Percentiles rank a stretch among this genome's conserved stretches.
Conservation (phyloP, 2,113 vertebrate genomes). For the Rhinopithecus roxellana region DNA sequence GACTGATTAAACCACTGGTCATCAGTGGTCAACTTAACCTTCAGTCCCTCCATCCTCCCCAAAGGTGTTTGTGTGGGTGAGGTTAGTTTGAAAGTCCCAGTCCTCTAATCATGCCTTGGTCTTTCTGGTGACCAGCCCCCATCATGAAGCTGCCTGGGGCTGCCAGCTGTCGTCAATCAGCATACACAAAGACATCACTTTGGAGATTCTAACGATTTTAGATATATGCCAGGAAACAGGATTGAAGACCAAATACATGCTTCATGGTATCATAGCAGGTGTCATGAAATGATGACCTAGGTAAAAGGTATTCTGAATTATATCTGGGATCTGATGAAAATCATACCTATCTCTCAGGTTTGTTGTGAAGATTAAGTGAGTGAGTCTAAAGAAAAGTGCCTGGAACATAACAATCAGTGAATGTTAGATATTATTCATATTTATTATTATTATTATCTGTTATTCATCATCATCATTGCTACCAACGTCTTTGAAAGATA, state of each 20-base stretch:
- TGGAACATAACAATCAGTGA: not conserved
- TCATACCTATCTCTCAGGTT: not conserved
- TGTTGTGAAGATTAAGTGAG: not conserved
- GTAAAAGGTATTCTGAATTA: not conserved
- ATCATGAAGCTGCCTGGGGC: not conserved
- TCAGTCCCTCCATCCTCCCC: not conserved
- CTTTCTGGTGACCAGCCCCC: not conserved
- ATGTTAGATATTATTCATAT: not conserved
- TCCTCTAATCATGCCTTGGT: not conserved
- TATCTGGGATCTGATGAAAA: not conserved
- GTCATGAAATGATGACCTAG: not conserved
- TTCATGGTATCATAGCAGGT: not conserved
- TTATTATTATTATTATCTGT: not conserved
- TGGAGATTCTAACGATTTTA: not conserved
- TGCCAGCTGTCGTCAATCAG: not conserved
- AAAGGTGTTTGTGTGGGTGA: not conserved
- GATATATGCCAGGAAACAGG: not conserved
- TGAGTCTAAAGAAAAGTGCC: not conserved
- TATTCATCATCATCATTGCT: not conserved
- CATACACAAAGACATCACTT: not conserved
- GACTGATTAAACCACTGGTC: not conserved
- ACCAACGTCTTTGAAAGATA: not conserved
- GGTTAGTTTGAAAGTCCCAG: not conserved
- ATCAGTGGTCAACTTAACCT: not conserved
- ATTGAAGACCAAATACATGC: not conserved